Evolutionary conservation across 2,797 vertebrate genomes (phyloP).

Genomic region (Spheniscus humboldti): DNA sequence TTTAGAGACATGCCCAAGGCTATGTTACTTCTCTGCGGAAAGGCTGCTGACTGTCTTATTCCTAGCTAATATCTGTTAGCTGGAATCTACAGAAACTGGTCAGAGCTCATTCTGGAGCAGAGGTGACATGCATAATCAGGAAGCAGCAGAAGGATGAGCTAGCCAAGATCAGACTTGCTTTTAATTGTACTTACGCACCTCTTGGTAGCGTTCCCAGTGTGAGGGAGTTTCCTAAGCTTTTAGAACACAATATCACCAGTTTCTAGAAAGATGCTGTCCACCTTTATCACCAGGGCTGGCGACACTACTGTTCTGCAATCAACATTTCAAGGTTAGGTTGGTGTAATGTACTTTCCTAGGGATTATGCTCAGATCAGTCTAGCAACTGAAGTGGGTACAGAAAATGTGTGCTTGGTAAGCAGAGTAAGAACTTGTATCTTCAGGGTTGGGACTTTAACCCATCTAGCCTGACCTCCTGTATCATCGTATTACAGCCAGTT

Average conservation of each 20-base stretch:
- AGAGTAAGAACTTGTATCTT: not conserved
- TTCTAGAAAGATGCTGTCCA: not conserved
- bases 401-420: not conserved
- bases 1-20: not conserved
- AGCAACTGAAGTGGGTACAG: not conserved
- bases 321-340: not conserved
- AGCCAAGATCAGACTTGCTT: not conserved
- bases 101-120: not conserved
- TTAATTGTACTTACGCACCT: not conserved
- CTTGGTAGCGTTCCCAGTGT: not conserved
- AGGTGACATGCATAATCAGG: not conserved
- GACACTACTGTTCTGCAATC: not conserved
- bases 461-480: not conserved
- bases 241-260: not conserved
- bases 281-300: not conserved
- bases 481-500: not conserved
- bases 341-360: not conserved
- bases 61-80: not conserved
- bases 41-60: not conserved
- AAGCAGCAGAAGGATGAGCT: not conserved
- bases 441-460: not conserved
- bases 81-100: not conserved
- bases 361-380: not conserved
- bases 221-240: not conserved
- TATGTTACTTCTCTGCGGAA: not conserved